Conservation (phyloP, 2,888 invertebrate genomes). For the Cremastinae sp. region DNA sequence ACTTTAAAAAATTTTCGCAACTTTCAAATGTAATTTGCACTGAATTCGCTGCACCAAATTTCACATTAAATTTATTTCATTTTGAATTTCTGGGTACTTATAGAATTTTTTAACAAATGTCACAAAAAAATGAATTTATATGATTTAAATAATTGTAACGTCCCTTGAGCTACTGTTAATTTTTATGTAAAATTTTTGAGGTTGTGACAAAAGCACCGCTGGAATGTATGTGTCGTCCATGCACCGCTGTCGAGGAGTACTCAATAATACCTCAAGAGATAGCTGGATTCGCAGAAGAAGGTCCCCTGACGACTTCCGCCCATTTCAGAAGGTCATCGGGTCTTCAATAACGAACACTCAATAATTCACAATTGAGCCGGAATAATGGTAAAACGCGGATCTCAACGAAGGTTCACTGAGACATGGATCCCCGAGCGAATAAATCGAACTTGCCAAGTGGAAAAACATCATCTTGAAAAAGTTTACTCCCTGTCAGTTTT, state of each 20-base stretch:
- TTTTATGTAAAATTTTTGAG: slow-evolving; percentile 79
- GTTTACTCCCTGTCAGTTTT: background rate
- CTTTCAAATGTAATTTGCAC: background rate
- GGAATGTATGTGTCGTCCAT: slow-evolving; percentile 97
- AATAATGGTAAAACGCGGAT: slow-evolving; percentile 28
- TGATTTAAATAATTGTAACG: no score
- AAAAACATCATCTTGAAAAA: background rate
- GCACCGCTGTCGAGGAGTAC: slow-evolving; percentile 93
- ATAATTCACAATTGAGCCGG: slow-evolving; percentile 23
- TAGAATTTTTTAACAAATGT: no score
- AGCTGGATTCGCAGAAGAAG: slow-evolving; percentile 91
- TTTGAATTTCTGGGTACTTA: no score
- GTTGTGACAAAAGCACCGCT: slow-evolving; percentile 95
- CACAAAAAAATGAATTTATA: no score
- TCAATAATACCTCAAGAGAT: slow-evolving; percentile 94
- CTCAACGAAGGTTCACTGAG: slow-evolving; percentile 37
- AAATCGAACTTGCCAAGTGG: background rate
- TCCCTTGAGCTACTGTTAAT: no score
- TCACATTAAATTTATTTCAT: background rate
- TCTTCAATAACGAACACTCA: slow-evolving; percentile 64
- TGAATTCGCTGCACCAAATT: background rate
- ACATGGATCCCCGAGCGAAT: slow-evolving; percentile 30
- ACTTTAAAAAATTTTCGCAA: slow-evolving; percentile 23
- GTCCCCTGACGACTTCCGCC: slow-evolving; percentile 86
- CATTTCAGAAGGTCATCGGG: slow-evolving; percentile 87